A percentile compares a stretch with the other conserved stretches of the same genome.
Evolutionary conservation across 1,140 invertebrate genomes (phyloP).

Genomic region (Melipona quadrifasciata): DNA sequence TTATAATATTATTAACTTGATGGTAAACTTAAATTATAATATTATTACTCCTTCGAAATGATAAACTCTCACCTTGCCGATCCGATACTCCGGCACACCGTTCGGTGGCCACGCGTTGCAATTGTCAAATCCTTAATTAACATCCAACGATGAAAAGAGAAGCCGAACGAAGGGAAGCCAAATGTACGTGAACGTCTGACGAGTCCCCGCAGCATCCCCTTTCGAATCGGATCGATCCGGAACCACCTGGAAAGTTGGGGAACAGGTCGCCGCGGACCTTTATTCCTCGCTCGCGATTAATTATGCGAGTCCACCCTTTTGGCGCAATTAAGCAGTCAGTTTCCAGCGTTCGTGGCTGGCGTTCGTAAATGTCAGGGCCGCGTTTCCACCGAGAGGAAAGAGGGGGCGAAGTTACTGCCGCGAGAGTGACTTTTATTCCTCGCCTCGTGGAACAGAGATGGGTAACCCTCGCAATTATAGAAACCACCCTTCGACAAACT

Average conservation of each 20-base stretch:
- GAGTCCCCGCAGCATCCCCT: not conserved
- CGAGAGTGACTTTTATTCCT: slow-evolving; percentile 62
- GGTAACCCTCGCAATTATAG: slow-evolving; percentile 66
- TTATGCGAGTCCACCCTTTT: slow-evolving; percentile 61
- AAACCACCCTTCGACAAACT: slow-evolving; percentile 64
- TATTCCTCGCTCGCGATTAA: slow-evolving; percentile 60
- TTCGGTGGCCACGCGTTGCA: no score
- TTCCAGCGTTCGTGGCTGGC: slow-evolving; percentile 30
- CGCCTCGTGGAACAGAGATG: slow-evolving; percentile 46
- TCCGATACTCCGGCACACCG: no score
- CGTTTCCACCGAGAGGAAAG: not conserved
- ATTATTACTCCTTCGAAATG: no score
- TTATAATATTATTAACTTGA: no score
- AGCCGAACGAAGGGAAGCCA: no score
- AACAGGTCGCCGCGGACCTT: slow-evolving; percentile 46
- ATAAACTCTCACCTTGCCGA: no score
- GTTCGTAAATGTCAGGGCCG: slow-evolving; percentile 69
- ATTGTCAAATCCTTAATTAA: no score
- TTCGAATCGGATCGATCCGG: slow-evolving; percentile 43
- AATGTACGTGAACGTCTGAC: not conserved
- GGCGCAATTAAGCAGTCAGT: slow-evolving; percentile 66
- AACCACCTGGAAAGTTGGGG: not conserved
- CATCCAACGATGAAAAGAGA: no score
- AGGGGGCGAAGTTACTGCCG: slow-evolving; percentile 46
- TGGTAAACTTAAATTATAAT: no score